These are phyloP conservation scores for Sterna hirundo DNA, from an alignment of 2,113 vertebrate genomes.

Conservation along the genomic window DNA sequence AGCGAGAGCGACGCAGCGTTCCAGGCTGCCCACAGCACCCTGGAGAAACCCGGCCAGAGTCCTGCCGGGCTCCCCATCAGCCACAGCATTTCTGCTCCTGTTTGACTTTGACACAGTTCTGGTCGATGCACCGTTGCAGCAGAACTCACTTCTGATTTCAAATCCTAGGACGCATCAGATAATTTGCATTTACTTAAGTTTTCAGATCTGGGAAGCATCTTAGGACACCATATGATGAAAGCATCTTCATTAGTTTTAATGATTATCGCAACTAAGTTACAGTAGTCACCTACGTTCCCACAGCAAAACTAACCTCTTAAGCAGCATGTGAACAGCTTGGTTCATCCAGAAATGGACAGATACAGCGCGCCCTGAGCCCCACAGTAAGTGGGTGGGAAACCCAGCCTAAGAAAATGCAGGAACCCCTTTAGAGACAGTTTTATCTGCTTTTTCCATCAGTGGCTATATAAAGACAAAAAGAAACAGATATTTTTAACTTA, in stretches of 20 bases:
- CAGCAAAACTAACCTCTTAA: neutral
- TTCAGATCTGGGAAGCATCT: neutral
- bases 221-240: neutral
- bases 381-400: rapidly evolving
- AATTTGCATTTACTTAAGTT: neutral
- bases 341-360: rapidly evolving
- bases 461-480: neutral
- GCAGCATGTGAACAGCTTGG: rapidly evolving
- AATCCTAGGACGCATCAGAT: neutral
- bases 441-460: neutral
- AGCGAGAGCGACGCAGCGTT: rapidly evolving
- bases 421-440: neutral
- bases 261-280: neutral
- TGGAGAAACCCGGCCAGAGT: too few species aligned
- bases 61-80: rapidly evolving
- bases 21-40: neutral
- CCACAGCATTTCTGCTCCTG: rapidly evolving
- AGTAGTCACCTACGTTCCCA: neutral
- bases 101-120: rapidly evolving
- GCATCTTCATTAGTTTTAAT: neutral
- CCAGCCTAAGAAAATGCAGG: neutral
- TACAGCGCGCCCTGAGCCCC: rapidly evolving
- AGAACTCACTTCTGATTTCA: neutral
- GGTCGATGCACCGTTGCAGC: rapidly evolving
- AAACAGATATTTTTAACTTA: neutral